Percentiles rank a stretch among this genome's conserved stretches.
Conservation (phyloP, 1,140 invertebrate genomes). For the Drosophila varians region DNA sequence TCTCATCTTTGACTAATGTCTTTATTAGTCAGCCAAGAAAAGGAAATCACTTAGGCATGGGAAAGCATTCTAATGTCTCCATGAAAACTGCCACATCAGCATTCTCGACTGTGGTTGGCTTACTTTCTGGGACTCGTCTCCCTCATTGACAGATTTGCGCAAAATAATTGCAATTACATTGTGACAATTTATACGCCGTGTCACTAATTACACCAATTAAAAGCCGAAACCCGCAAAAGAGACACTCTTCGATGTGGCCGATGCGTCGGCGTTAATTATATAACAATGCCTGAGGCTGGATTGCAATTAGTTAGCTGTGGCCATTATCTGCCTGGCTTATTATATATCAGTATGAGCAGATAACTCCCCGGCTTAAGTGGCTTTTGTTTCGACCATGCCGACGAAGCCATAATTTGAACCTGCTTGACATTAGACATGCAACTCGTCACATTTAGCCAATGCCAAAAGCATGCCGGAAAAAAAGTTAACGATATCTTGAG, state of each 20-base stretch:
- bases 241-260: conserved; percentile 36
- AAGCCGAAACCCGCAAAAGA: conserved; percentile 13
- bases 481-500: conserved; percentile 11
- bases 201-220: conserved; percentile 72
- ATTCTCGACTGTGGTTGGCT: conserved; percentile 25
- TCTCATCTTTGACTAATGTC: conserved; percentile 10
- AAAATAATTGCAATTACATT: conserved; percentile 40
- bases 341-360: conserved; percentile 38
- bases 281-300: conserved; percentile 47
- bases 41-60: conserved; percentile 39
- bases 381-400: conserved; percentile 26
- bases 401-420: conserved; percentile 12
- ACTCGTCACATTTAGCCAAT: conserved; percentile 43
- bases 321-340: conserved; percentile 54
- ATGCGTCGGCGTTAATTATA: conserved; percentile 69
- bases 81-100: conserved; percentile 31
- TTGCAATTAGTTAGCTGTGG: conserved; percentile 51
- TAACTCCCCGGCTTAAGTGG: conserved; percentile 32
- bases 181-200: conserved; percentile 59
- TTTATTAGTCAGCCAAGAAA: conserved; percentile 13
- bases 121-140: conserved; percentile 29
- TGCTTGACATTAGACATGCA: conserved; percentile 40
- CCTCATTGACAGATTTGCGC: conserved; percentile 25
- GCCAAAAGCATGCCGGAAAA: conserved; percentile 40
- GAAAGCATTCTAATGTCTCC: conserved; percentile 34